These are phyloP conservation scores for Melipona quadrifasciata DNA, from an alignment of 1,140 invertebrate species.

Conservation along the genomic window DNA sequence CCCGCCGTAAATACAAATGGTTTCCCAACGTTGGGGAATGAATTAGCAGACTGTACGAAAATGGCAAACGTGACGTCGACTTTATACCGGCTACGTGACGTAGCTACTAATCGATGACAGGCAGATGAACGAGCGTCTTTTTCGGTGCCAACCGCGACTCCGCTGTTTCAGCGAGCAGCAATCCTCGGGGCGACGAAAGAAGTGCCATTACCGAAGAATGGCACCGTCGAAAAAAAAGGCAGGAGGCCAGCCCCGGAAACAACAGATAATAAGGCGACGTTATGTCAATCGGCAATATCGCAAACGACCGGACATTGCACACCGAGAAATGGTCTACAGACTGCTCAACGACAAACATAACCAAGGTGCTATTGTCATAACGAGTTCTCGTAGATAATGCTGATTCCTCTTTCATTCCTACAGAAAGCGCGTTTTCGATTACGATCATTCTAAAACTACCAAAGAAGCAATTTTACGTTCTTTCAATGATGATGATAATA, in stretches of 20 bases:
- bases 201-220: conserved; percentile 51
- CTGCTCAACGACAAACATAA: conserved; percentile 57
- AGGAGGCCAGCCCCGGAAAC: not conserved
- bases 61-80: not conserved
- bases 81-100: not conserved
- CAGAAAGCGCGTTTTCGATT: not conserved
- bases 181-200: not conserved
- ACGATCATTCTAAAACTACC: not conserved
- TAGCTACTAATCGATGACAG: not conserved
- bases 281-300: conserved; percentile 6
- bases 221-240: conserved; percentile 42
- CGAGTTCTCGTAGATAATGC: not conserved
- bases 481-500: no score
- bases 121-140: not conserved
- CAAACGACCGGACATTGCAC: conserved; percentile 26
- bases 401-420: not conserved
- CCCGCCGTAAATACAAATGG: not conserved
- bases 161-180: conserved; percentile 7
- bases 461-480: no score
- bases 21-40: not conserved
- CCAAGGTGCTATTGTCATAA: conserved; percentile 21
- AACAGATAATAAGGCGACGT: not conserved
- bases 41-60: not conserved
- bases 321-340: conserved; percentile 58
- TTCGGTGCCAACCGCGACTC: conserved; percentile 1